Evolutionary conservation across 1,140 invertebrate genomes (phyloP), one percentile per base, ranked within the genome.

Genomic region (Magallana ariakensis): DNA sequence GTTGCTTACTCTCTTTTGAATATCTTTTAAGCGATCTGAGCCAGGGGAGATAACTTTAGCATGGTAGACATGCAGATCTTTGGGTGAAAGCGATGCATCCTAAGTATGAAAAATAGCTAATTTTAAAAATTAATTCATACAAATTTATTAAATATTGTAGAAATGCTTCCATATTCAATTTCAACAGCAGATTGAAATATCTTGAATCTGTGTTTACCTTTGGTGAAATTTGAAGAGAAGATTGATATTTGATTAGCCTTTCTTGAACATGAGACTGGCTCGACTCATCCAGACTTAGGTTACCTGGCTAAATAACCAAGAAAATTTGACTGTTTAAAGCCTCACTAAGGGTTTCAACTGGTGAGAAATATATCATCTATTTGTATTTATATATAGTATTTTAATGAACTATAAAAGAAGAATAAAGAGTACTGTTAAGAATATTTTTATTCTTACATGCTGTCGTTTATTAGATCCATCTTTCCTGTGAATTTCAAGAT

Each of bases 1-100:
- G n/a, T 26, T 58, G 16, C 87, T 86, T 88, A 88, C 87, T 84
- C 85, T 84, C 56, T 85, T 88, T 62, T 88, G 87, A 60, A 88
- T 88, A 82, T 88, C 83, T 81, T 88, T 88, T n/a, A 88, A 56
- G 46, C 83, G 58, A 70, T 86, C 85, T 22, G 85, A 13, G 70
- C 87, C 87, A 60, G 87, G 87, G 75, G 87, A 87, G 46, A 87
- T 26, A 46, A 87, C 60, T 87, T 84, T 87, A 9, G 82, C 86
- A 22, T 87, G 81, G 53, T 87, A 84, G 19, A 54, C 62, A 83
- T 86, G 85, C 82, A 53, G 16, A 33, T 86, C 55, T 82, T 86
- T 86, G 57, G 80, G 9, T 55, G 84, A 46, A 46, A 46, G 33
- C 2, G 33, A 5, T 66, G 54, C 10, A 80, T 85, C 66, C 70